A percentile compares a stretch with the other conserved stretches of the same genome.
phyloP scores from a whole-genome alignment of 2,113 vertebrate species.

The Dendrocopos noguchii region DNA sequence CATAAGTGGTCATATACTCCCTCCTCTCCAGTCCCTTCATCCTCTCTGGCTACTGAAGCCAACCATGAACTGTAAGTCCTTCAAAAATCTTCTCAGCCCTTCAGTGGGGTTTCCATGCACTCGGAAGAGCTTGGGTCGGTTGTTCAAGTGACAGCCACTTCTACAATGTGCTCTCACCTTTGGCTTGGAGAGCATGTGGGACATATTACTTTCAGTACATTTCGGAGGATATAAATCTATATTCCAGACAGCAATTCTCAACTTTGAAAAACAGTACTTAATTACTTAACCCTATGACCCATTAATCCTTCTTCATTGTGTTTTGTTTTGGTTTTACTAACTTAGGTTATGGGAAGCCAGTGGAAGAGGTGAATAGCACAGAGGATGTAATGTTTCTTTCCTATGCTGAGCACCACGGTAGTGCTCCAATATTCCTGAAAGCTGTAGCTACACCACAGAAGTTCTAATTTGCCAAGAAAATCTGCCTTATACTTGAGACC shows the following conservation, averaged over 20 bases:
- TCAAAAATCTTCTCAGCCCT: neutral
- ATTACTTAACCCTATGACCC: neutral
- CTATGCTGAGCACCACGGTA: neutral
- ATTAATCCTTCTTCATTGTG: neutral
- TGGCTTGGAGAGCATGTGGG: neutral
- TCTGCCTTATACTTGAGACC: neutral
- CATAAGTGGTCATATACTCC: neutral
- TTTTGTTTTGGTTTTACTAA: neutral
- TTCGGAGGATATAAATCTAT: neutral
- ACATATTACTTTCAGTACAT: neutral
- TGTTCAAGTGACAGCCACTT: neutral
- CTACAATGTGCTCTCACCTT: neutral
- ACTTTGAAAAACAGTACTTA: neutral
- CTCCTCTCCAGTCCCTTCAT: neutral
- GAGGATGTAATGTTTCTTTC: neutral
- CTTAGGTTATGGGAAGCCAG: neutral
- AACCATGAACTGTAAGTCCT: neutral
- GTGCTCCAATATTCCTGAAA: neutral
- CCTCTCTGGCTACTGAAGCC: neutral
- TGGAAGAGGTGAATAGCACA: neutral
- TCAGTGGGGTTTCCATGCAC: neutral
- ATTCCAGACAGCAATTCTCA: neutral
- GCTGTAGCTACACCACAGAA: neutral
- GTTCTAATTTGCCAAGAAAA: neutral
- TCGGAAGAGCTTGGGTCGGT: neutral